Percentiles rank a stretch among this genome's conserved stretches.
These are phyloP conservation scores for Poecilus cupreus DNA, from an alignment of 2,888 invertebrate species.

Conservation along the genomic window DNA sequence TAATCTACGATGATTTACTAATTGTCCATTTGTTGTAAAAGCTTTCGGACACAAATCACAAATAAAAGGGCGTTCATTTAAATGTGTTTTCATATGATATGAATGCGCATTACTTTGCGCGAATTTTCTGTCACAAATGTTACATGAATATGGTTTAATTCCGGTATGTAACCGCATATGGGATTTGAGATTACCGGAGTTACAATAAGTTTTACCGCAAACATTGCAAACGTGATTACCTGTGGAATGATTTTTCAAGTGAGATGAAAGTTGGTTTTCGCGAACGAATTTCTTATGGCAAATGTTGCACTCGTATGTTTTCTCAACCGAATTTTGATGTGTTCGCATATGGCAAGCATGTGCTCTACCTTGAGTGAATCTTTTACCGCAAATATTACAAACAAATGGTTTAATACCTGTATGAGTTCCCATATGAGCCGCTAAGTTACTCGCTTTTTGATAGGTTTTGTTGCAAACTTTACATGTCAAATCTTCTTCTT, in stretches of 20 bases:
- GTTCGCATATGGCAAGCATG: slow-evolving; percentile 66
- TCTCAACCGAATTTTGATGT: slow-evolving; percentile 63
- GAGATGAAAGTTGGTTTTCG: slow-evolving; percentile 64
- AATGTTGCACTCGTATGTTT: slow-evolving; percentile 62
- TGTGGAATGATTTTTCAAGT: slow-evolving; percentile 64
- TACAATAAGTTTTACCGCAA: slow-evolving; percentile 66
- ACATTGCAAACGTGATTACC: slow-evolving; percentile 63
- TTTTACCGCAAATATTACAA: slow-evolving; percentile 65
- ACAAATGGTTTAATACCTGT: slow-evolving; percentile 65
- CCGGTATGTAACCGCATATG: slow-evolving; percentile 60
- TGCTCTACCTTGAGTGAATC: slow-evolving; percentile 66
- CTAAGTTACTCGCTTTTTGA: slow-evolving; percentile 66
- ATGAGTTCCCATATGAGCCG: slow-evolving; percentile 66
- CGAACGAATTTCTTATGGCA: slow-evolving; percentile 65
- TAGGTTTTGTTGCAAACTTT: slow-evolving; percentile 66
- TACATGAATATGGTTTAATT: slow-evolving; percentile 66
- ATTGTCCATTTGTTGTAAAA: slow-evolving; percentile 65
- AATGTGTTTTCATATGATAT: slow-evolving; percentile 64
- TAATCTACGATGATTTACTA: slow-evolving; percentile 64
- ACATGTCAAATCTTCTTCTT: slow-evolving; percentile 63
- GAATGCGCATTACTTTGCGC: slow-evolving; percentile 65
- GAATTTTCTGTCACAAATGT: slow-evolving; percentile 65
- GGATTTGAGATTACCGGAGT: slow-evolving; percentile 62
- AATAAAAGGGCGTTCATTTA: slow-evolving; percentile 63
- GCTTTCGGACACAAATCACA: slow-evolving; percentile 62